phyloP scores from a whole-genome alignment of 1,140 invertebrate species.

The Brachionus angularis region DNA sequence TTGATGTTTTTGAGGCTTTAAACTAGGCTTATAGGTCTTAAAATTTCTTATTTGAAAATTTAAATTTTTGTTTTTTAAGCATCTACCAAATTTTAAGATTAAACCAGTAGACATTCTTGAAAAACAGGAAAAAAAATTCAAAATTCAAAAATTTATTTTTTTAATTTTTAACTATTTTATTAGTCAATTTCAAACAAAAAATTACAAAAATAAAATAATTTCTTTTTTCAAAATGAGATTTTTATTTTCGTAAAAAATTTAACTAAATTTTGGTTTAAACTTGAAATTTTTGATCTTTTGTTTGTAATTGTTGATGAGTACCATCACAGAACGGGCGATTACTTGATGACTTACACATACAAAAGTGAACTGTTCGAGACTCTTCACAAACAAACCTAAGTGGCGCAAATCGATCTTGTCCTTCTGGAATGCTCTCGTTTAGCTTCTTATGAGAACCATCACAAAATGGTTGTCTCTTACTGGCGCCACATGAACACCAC shows the following conservation, averaged over 20 bases:
- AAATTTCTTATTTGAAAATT: too few relatives aligned
- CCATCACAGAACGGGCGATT: conserved; percentile 96
- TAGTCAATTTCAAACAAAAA: too few relatives aligned
- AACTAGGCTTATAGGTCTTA: too few relatives aligned
- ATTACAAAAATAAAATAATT: too few relatives aligned
- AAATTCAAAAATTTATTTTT: too few relatives aligned
- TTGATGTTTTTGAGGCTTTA: too few relatives aligned
- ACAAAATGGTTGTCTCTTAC: conserved; percentile 84
- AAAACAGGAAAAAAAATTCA: not conserved
- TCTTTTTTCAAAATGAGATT: not conserved
- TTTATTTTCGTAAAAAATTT: not conserved
- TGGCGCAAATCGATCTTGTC: conserved; percentile 62
- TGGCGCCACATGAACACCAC: conserved; percentile 90
- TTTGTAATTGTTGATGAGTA: conserved; percentile 67
- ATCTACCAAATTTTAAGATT: too few relatives aligned
- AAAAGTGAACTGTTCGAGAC: conserved; percentile 91
- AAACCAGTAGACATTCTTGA: not conserved
- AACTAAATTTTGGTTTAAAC: not conserved
- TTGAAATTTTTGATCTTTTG: not conserved
- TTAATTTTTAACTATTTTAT: too few relatives aligned
- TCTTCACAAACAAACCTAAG: conserved; percentile 76
- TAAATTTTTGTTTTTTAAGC: too few relatives aligned
- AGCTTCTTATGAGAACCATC: conserved; percentile 80
- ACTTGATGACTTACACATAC: conserved; percentile 92
- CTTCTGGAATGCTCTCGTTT: conserved; percentile 52